These are phyloP conservation scores for Callocephalon fimbriatum DNA, from an alignment of 2,113 vertebrate genomes.

Conservation along the genomic window DNA sequence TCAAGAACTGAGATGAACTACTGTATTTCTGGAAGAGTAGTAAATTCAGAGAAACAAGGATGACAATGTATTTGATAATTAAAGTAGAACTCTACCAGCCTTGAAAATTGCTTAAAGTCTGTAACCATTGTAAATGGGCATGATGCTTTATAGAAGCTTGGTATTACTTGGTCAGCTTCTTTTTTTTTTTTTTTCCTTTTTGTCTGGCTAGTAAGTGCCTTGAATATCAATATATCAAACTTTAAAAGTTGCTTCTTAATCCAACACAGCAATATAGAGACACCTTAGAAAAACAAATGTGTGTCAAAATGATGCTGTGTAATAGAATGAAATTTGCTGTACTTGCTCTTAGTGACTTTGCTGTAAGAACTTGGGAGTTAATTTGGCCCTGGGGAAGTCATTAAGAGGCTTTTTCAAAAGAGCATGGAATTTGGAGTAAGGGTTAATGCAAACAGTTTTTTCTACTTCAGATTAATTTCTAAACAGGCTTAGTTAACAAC, in stretches of 20 bases:
- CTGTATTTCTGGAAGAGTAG: not conserved
- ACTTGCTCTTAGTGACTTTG: not conserved
- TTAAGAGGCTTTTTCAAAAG: conserved; percentile 4
- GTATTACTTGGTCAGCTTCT: not conserved
- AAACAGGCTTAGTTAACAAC: not conserved
- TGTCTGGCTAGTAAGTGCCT: not conserved
- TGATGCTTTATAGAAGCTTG: not conserved
- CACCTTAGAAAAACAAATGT: not conserved
- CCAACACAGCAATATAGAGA: not conserved
- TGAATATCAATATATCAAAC: not conserved
- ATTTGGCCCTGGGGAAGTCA: not conserved
- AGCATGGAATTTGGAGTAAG: not conserved
- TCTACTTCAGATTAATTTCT: not conserved
- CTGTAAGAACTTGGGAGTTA: not conserved
- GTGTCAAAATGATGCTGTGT: not conserved
- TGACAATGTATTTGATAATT: accelerated
- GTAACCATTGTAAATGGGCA: not conserved
- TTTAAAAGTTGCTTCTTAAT: not conserved
- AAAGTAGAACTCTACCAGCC: not conserved
- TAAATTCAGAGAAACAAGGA: not conserved
- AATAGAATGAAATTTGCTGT: not conserved
- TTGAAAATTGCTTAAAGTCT: not conserved
- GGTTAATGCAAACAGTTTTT: not conserved
- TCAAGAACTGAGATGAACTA: not conserved
- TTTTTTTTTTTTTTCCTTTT: not conserved